Evolutionary conservation across 1,140 invertebrate species (phyloP).

Genomic region (Rhynchophorus ferrugineus): DNA sequence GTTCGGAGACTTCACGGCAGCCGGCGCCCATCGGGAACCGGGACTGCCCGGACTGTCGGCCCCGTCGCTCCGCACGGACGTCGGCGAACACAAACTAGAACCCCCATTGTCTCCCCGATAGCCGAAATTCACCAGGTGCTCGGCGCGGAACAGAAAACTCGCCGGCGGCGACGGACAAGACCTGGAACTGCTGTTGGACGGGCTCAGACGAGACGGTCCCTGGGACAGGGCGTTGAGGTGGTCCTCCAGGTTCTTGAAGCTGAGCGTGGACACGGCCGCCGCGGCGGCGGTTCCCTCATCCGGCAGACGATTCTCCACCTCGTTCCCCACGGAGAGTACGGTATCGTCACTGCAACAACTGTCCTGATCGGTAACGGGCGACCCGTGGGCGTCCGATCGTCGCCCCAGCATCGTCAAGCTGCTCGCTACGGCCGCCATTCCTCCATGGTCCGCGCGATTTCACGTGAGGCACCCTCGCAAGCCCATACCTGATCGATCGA

Average conservation of each 20-base stretch:
- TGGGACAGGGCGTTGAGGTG: constrained; percentile 52
- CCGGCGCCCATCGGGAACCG: constrained; percentile 11
- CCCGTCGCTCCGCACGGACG: constrained; percentile 23
- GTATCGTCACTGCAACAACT: constrained; percentile 59
- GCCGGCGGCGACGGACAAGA: constrained; percentile 17
- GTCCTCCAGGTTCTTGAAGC: constrained; percentile 53
- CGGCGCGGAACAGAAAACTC: constrained; percentile 24
- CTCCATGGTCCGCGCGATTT: background rate
- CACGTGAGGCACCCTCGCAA: background rate
- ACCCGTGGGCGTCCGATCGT: no score
- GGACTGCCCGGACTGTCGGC: constrained; percentile 17
- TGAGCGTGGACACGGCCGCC: constrained; percentile 33
- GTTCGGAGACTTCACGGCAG: background rate
- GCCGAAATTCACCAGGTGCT: constrained; percentile 25
- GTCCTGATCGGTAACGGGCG: background rate
- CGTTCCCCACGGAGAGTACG: constrained; percentile 59
- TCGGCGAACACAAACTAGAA: constrained; percentile 28
- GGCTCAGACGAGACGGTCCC: constrained; percentile 36
- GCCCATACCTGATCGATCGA: background rate
- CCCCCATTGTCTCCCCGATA: constrained; percentile 17
- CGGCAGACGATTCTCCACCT: constrained; percentile 39
- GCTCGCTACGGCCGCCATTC: background rate
- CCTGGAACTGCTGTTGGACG: constrained; percentile 19
- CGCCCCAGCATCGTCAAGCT: background rate
- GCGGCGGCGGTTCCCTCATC: constrained; percentile 27